phyloP scores from a whole-genome alignment of 2,888 invertebrate genomes.

The Ommatoiulus sabulosus region DNA sequence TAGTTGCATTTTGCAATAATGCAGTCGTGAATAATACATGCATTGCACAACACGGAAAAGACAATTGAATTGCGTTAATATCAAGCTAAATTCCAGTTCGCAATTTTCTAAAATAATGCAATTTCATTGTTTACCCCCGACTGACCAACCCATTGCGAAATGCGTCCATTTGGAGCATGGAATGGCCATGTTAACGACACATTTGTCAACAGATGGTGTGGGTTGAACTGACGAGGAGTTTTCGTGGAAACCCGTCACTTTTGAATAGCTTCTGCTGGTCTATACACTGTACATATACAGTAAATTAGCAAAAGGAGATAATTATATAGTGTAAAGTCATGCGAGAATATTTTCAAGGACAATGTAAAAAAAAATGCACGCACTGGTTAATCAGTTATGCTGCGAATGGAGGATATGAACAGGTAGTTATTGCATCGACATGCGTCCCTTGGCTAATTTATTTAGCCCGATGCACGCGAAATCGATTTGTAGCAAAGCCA shows the following conservation, averaged over 20 bases:
- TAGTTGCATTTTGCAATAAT: not conserved
- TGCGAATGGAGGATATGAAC: not conserved
- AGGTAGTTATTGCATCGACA: not conserved
- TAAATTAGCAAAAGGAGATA: not conserved
- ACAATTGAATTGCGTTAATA: too few species aligned
- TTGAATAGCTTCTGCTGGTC: not conserved
- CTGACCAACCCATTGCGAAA: too few species aligned
- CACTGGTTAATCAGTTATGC: not conserved
- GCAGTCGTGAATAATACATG: not conserved
- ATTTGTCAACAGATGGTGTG: too few species aligned
- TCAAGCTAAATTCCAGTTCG: too few species aligned
- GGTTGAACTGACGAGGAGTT: not conserved
- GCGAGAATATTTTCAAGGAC: not conserved
- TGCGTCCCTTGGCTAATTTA: not conserved
- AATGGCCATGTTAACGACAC: too few species aligned
- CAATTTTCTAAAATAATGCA: too few species aligned
- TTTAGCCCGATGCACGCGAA: not conserved
- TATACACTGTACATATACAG: not conserved
- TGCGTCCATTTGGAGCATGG: too few species aligned
- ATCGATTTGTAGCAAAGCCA: not conserved
- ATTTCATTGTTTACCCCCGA: too few species aligned
- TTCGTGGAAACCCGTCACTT: not conserved
- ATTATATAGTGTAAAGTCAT: not conserved
- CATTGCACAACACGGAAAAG: not conserved
- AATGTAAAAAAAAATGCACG: not conserved